phyloP scores from a whole-genome alignment of 2,888 invertebrate genomes.

The Gymnosoma rotundatum region DNA sequence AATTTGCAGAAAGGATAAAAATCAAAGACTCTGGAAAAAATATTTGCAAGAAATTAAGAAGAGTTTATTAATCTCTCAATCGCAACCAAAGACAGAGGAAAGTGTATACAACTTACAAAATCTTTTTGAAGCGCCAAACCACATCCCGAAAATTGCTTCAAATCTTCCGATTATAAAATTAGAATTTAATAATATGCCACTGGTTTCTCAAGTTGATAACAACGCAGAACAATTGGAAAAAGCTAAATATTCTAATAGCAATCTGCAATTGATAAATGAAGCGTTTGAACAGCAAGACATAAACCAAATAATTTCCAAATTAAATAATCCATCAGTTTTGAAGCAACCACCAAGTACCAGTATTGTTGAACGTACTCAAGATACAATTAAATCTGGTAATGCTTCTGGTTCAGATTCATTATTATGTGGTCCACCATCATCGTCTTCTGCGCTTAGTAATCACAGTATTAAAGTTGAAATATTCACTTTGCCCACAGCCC shows the following conservation, averaged over 20 bases:
- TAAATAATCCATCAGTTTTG: no score
- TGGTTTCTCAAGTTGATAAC: neutral
- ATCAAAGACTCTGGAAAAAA: neutral
- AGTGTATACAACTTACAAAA: neutral
- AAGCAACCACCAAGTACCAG: no score
- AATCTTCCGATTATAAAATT: neutral
- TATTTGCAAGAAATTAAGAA: neutral
- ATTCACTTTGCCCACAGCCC: neutral
- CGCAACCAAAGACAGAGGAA: neutral
- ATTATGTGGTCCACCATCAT: neutral
- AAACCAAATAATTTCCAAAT: neutral
- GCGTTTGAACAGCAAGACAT: neutral
- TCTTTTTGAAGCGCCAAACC: neutral
- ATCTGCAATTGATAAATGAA: neutral
- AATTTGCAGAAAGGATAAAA: neutral
- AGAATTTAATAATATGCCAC: neutral
- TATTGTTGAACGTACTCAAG: no score
- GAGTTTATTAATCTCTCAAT: neutral
- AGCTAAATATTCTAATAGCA: neutral
- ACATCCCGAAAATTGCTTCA: neutral
- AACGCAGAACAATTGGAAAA: neutral
- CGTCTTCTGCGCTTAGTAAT: neutral
- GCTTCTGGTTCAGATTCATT: neutral
- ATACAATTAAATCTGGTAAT: neutral
- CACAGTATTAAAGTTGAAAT: neutral